Evolutionary conservation across 2,888 invertebrate genomes (phyloP), one percentile per base, ranked within the genome.

Genomic region (Maniola hyperantus): DNA sequence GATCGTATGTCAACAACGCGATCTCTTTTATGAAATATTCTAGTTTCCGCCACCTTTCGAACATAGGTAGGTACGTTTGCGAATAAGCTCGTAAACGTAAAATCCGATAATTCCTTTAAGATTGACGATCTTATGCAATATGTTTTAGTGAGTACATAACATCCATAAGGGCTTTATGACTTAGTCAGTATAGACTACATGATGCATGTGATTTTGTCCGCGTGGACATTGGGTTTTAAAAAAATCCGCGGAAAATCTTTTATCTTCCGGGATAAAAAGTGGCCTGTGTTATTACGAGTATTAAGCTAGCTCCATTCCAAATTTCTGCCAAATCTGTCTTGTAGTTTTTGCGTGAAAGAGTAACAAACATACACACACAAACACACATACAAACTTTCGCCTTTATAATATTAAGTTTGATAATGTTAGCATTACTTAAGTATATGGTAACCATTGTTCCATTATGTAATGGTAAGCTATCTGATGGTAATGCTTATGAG

Each of bases 391-490:
- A 26, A 26, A 26, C 26, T 4, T 26, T 26, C 26, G 26, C 26
- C 26, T 4, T 26, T 26, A 26, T 26, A 26, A 26, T 26, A 26
- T 26, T 26, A 26, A n/a, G 26, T 26, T 1, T 26, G 26, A 26
- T 26, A 2, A 26, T 1, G 26, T 26, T 26, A 26, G 26, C 4
- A 26, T 10, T 20, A 13, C 33, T 11, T 53, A n/a, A n/a, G n/a
- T n/a, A 1, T 13, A 13, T 33, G 33, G 33, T 20, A 33, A 33
- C 13, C n/a, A 26, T 26, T 13, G 65, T 63, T 68, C 66, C 69
- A 72, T 69, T 67, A 69, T 67, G 71, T 72, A 69, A 74, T 73
- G 68, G 68, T 26, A 11, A 6, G 11, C 11, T 50, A 50, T 50
- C 18, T 20, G 20, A 11, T 34, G 44, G 53, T 34, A 36, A 54